Base-by-base conservation (phyloP, 2,113 vertebrate genomes). In the Trachemys scripta region DNA sequence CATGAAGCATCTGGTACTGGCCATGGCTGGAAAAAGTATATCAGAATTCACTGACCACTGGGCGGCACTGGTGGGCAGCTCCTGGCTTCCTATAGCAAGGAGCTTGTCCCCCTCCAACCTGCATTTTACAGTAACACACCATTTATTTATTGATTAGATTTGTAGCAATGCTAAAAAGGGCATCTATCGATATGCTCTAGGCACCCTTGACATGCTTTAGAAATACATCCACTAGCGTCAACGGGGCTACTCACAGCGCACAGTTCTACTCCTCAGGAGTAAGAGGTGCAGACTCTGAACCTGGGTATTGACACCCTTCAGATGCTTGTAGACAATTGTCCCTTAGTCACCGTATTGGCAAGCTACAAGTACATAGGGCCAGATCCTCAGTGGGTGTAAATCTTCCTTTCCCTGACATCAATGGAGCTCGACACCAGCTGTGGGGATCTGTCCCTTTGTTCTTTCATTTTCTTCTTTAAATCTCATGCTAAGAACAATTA, bases 361-460 rank as follows among this genome's bases (percentile, higher is more conserved):
- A 56, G 29, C 1, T 81, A 14, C 11, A 29, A 20, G 80, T 16
- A 54, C 24, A 9, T 6, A 8, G 51, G 6, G 3, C 53, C 29
- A 38, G 25, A 42, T 56, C 3, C n/a, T 24, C 31, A 8, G 10
- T 19, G 53, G 38, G 4, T 65, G 79, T 89, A 76, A 49, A 9
- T 0, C 0, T 42, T 22, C 2, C 14, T 1, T 8, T 5, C 0
- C 0, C 31, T 62, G 76, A 50, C 84, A 84, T 92, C 19, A 89
- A 11, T 79, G 38, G 29, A 80, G 89, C 31, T 54, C 57, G 53
- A 20, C 38, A 81, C 20, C 11, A 45, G 38, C 12, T 76, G 24
- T 24, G 42, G 12, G 24, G 42, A 29, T 27, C 42, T 27, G 75
- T 24, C 13, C 42, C 38, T 27, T 78, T 38, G 72, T 25, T 45